Percentiles rank a stretch among this genome's conserved stretches.
These are phyloP conservation scores for Nebria brevicollis DNA, from an alignment of 2,888 invertebrate species.

Conservation along the genomic window DNA sequence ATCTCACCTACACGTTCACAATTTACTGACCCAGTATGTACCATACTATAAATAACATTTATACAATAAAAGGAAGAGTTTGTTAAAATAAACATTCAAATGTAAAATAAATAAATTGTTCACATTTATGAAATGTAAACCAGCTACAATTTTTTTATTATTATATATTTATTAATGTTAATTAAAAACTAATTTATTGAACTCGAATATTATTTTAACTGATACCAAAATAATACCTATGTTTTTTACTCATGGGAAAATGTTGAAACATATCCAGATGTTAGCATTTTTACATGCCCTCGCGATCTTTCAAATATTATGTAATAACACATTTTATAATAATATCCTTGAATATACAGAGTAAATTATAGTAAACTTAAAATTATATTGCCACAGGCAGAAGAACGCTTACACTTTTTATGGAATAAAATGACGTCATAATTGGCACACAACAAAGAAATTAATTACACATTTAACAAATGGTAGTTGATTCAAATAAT, in stretches of 20 bases:
- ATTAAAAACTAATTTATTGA: too few species aligned
- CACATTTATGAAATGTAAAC: too few species aligned
- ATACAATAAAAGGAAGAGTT: neutral
- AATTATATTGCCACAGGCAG: neutral
- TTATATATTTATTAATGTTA: too few species aligned
- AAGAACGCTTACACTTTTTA: neutral
- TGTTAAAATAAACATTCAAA: neutral
- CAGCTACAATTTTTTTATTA: too few species aligned
- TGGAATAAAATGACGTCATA: neutral
- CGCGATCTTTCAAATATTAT: neutral
- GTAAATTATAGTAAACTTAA: neutral
- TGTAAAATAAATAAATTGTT: neutral
- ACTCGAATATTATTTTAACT: too few species aligned
- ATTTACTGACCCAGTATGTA: neutral
- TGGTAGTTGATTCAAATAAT: neutral
- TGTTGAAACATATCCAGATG: too few species aligned
- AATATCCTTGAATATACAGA: neutral
- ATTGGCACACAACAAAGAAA: neutral
- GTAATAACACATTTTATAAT: neutral
- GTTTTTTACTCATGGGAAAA: neutral
- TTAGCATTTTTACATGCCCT: too few species aligned
- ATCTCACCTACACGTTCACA: conserved; percentile 15
- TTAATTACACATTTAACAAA: neutral
- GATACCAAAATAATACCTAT: neutral
- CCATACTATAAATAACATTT: neutral